A percentile compares a stretch with the other conserved stretches of the same genome.
Conservation (phyloP, 2,888 invertebrate species). For the Eutolmus rufibarbis region DNA sequence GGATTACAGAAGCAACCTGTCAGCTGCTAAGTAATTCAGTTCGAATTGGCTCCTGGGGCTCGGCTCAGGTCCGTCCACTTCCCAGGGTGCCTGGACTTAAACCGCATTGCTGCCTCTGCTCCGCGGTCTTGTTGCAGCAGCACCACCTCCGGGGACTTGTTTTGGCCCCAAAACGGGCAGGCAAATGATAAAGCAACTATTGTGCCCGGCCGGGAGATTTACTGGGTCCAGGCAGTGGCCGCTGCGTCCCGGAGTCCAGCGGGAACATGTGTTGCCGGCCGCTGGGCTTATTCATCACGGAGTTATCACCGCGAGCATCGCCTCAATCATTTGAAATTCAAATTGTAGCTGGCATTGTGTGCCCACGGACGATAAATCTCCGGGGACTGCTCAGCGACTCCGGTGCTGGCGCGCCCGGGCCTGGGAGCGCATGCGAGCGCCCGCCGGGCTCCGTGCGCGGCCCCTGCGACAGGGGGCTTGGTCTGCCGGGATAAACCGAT, state of each 20-base stretch:
- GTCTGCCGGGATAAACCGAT: background rate
- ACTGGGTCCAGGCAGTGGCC: background rate
- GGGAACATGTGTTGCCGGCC: background rate
- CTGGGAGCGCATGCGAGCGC: background rate
- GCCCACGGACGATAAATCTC: slow-evolving; percentile 42
- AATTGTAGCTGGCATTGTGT: slow-evolving; percentile 46
- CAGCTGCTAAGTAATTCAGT: slow-evolving; percentile 5
- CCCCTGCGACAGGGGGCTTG: slow-evolving; percentile 12
- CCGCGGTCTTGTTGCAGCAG: background rate
- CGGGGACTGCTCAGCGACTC: background rate
- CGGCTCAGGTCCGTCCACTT: background rate
- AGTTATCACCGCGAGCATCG: slow-evolving; percentile 50
- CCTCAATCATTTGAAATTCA: slow-evolving; percentile 52
- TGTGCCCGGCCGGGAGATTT: background rate
- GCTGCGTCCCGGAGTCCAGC: background rate
- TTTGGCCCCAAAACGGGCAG: background rate
- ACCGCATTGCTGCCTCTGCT: background rate
- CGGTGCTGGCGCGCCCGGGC: background rate
- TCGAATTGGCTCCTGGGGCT: background rate
- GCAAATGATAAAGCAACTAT: slow-evolving; percentile 29
- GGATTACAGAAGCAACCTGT: background rate
- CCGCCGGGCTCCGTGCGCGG: background rate
- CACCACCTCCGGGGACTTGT: background rate
- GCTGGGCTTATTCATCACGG: slow-evolving; percentile 25
- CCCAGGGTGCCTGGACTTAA: background rate